Evolutionary conservation across 1,140 invertebrate genomes (phyloP), one percentile per base, ranked within the genome.

Genomic region (Drosophila sulfurigaster): DNA sequence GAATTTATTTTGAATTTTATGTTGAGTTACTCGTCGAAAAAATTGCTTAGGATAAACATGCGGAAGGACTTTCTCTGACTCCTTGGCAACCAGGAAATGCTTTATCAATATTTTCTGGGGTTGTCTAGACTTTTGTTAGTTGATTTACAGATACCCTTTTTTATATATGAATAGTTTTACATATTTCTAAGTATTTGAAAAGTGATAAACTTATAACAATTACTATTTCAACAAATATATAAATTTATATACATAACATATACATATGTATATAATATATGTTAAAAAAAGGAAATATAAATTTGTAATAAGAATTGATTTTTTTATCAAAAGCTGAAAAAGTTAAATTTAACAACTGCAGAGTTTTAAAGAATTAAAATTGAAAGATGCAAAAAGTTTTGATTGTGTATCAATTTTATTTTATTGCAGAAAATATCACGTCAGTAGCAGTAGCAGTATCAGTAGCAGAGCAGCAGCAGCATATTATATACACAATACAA

Each of bases 361-460:
- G 16, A 16, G 16, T 16, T 25, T 25, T 25, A 25, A 25, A 25
- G 0, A 0, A 25, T 25, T 25, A 4, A 25, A 25, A 0, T 25
- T 0, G 0, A 25, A 25, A 25, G 4, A 25, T 10, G 20, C 11
- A 54, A 13, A 5, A 20, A 1, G 54, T 16, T 67, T 56, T 45
- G 10, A 1, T 3, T n/a, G 68, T 62, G 28, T 32, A 54, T 86
- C 67, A 70, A 86, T 81, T 77, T 35, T 1, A 80, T 82, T 87
- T 88, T 80, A 87, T 87, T 87, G 79, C 82, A 73, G 41, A 45
- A 28, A 70, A 64, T 79, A 88, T 87, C 80, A 83, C 77, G 64
- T n/a, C 15, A 32, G 58, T 77, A 25, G 20, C 3, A 25, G 20
- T 25, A 25, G 20, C 20, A 25, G 20, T 25, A 25, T 3, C 20